phyloP scores from a whole-genome alignment of 64 coral and sea anemone species.

The Montipora efflorescens region DNA sequence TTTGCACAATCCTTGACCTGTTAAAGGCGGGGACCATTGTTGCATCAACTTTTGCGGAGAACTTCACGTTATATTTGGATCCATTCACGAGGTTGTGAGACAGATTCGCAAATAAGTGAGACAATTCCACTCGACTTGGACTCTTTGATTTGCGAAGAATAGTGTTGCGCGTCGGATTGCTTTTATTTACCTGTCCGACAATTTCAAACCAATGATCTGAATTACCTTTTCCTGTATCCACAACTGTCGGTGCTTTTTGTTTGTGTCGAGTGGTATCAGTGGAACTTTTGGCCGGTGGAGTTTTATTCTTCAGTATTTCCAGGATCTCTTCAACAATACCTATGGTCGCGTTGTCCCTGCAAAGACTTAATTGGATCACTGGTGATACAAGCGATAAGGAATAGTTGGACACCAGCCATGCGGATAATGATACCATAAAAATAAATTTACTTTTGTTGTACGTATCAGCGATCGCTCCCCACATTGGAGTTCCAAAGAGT shows the following conservation, averaged over 20 bases:
- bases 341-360: conserved; percentile 71
- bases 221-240: neutral
- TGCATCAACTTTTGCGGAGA: no score
- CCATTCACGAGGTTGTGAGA: no score
- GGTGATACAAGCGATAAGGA: conserved; percentile 78
- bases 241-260: neutral
- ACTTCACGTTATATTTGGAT: no score
- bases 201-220: conserved; percentile 33
- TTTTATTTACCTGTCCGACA: neutral
- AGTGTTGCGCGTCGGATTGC: neutral
- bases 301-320: conserved; percentile 12
- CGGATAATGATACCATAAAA: conserved; percentile 80
- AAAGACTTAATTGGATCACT: conserved; percentile 46
- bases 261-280: neutral
- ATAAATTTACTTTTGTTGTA: conserved; percentile 77
- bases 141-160: neutral
- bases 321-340: conserved; percentile 66
- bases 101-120: no score
- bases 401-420: conserved; percentile 78
- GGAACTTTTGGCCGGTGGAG: neutral
- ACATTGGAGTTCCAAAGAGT: conserved; percentile 73
- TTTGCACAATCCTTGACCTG: no score
- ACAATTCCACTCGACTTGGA: neutral
- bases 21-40: no score
- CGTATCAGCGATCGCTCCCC: conserved; percentile 82